Evolutionary conservation across 2,888 invertebrate genomes (phyloP).

Genomic region (Stenoptilia bipunctidactyla): DNA sequence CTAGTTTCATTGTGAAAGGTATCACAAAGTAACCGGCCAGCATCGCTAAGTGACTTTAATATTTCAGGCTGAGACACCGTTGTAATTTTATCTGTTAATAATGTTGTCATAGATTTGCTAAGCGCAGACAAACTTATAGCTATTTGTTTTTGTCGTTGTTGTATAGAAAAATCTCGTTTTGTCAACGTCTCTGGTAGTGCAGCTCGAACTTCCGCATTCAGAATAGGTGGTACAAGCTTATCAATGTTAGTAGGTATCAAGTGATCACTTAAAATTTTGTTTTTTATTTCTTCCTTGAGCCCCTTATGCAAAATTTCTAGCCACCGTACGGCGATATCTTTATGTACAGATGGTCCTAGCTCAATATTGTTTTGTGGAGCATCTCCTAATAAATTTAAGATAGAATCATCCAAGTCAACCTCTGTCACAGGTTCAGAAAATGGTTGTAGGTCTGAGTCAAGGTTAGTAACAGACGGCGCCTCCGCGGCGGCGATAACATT

Average conservation of each 20-base stretch:
- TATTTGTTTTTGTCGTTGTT: neutral
- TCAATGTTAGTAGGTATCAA: neutral
- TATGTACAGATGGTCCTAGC: neutral
- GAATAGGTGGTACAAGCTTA: neutral
- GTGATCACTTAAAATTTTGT: neutral
- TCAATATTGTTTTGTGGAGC: neutral
- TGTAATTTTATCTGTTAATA: neutral
- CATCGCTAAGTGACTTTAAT: constrained; percentile 4
- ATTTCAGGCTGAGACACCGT: neutral
- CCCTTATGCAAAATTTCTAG: neutral
- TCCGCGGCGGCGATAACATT: too few species aligned
- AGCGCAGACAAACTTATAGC: neutral
- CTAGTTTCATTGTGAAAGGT: constrained; percentile 5
- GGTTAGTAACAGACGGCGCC: too few species aligned
- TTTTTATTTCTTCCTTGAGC: neutral
- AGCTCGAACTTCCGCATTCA: neutral
- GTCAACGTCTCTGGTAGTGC: neutral
- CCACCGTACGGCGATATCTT: neutral
- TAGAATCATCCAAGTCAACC: neutral
- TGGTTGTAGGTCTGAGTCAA: too few species aligned
- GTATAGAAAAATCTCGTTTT: neutral
- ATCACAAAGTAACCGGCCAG: constrained; percentile 9
- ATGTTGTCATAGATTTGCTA: neutral
- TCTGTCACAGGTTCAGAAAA: neutral
- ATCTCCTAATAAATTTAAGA: neutral